These are phyloP conservation scores for Globodera rostochiensis DNA, from an alignment of 1,140 invertebrate genomes.

Conservation along the genomic window DNA sequence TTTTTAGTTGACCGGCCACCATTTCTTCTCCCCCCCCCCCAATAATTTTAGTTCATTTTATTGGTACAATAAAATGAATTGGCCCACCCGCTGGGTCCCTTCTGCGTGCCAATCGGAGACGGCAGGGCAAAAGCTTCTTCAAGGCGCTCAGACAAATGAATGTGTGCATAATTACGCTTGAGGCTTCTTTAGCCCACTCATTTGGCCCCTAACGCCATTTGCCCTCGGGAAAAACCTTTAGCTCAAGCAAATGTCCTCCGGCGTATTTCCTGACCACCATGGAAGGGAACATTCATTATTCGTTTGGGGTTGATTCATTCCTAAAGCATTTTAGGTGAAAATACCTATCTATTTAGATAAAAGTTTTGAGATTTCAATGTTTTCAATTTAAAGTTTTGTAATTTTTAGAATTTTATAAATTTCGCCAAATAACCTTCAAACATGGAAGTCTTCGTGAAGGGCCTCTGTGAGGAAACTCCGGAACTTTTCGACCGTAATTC, in stretches of 20 bases:
- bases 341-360: too few species aligned
- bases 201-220: background rate
- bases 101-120: background rate
- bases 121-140: background rate
- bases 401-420: background rate
- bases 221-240: background rate
- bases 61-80: too few species aligned
- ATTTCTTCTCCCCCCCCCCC: too few species aligned
- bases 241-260: background rate
- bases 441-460: background rate
- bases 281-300: background rate
- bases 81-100: background rate
- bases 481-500: conserved; percentile 49
- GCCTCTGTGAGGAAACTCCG: conserved; percentile 49
- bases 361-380: background rate
- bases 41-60: too few species aligned
- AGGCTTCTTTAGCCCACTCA: background rate
- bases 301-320: background rate
- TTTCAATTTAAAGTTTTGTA: background rate
- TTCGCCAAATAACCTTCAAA: background rate
- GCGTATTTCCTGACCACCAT: background rate
- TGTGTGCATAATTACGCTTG: conserved; percentile 1
- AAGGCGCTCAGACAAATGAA: background rate
- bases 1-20: too few species aligned
- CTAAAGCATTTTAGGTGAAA: too few species aligned